Conservation (phyloP, 2,888 invertebrate genomes). For the Ecdyonurus torrentis region DNA sequence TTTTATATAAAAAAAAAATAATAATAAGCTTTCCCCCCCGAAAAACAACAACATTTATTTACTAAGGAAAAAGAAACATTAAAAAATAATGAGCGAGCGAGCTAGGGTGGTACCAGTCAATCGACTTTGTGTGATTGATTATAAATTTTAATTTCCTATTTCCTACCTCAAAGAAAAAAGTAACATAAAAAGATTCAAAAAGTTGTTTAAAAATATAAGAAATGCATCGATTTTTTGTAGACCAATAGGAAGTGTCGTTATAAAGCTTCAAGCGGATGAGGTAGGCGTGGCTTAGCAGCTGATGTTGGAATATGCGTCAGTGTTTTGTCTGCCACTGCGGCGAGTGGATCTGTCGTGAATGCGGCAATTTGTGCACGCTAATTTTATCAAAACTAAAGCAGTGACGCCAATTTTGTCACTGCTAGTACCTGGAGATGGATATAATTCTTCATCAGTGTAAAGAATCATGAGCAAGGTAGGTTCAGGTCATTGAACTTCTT, state of each 20-base stretch:
- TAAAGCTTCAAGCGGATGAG: not conserved
- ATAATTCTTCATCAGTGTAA: not conserved
- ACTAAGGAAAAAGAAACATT: too few relatives aligned
- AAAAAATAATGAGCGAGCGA: too few relatives aligned
- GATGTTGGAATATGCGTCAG: not conserved
- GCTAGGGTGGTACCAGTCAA: too few relatives aligned
- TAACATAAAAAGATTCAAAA: too few relatives aligned
- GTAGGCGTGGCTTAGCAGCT: not conserved
- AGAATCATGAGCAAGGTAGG: not conserved
- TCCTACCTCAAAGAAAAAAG: too few relatives aligned
- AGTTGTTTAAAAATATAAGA: too few relatives aligned
- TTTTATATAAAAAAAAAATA: too few relatives aligned
- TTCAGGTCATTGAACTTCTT: not conserved
- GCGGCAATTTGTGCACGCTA: not conserved
- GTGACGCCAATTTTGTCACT: not conserved
- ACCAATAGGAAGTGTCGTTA: not conserved
- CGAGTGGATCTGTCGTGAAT: not conserved
- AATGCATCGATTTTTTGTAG: not conserved
- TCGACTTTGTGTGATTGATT: too few relatives aligned
- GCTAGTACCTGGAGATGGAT: not conserved
- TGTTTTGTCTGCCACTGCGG: not conserved
- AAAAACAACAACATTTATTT: too few relatives aligned
- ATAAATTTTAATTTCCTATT: not conserved
- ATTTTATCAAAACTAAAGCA: not conserved
- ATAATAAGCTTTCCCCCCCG: too few relatives aligned